phyloP scores from a whole-genome alignment of 2,797 vertebrate genomes.

The Lycodopsis pacificus region DNA sequence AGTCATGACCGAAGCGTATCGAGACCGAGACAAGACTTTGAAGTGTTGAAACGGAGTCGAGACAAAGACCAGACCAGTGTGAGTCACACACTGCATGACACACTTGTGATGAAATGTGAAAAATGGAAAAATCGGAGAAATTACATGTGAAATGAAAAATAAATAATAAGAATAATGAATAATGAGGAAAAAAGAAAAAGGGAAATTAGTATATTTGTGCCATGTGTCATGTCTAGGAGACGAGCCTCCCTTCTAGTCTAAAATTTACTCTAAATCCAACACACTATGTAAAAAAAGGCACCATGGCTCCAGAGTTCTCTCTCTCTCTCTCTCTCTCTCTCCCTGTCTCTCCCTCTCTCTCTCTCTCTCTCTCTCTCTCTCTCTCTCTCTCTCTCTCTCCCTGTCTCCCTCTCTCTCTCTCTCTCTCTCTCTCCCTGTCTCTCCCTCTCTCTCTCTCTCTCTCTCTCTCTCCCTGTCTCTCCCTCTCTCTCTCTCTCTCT shows the following conservation, averaged over 20 bases:
- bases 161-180: background rate
- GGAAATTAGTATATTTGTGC: constrained; percentile 3
- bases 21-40: no score
- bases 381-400: no score
- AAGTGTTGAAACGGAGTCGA: background rate
- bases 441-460: background rate
- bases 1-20: background rate
- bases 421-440: no score
- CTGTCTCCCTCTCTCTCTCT: background rate
- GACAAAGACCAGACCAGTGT: background rate
- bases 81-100: background rate
- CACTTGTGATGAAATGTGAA: background rate
- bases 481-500: background rate
- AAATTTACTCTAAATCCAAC: background rate
- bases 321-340: background rate
- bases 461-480: no score
- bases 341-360: no score
- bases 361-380: no score
- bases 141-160: constrained; percentile 5
- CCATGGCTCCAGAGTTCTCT: background rate
- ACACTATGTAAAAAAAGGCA: background rate
- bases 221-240: constrained; percentile 1
- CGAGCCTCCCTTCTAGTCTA: constrained; percentile 1
- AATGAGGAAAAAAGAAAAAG: no score
- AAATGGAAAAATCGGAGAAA: background rate